Base-by-base conservation (phyloP, 2,797 vertebrate genomes). In the Danio jaintianensis region DNA sequence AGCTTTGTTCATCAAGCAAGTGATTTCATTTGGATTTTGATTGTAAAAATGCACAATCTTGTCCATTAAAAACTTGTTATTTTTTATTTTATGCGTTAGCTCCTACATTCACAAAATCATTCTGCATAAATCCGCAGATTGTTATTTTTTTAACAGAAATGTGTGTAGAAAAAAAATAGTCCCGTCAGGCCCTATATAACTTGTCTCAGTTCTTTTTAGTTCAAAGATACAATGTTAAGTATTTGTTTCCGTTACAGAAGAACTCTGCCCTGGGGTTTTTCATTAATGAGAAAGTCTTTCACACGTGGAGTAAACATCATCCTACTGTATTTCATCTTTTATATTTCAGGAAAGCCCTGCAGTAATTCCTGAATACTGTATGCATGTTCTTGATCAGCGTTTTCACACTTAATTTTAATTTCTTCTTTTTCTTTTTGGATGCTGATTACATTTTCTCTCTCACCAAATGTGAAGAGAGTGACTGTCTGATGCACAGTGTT, bases 321-420 rank as follows among this genome's bases (percentile, higher is more conserved):
- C 61, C 58, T 42, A 15, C 75, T 20, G 10, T 75, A 75, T 67
- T 83, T 79, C 40, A 48, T 62, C 68, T 66, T 64, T 42, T 52
- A 22, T 76, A 43, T 76, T 82, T 78, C 67, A 68, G 79, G 75
- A 84, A 74, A 63, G 50, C 69, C 67, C 50, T 22, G 72, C 6
- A 71, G 72, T 70, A 38, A 20, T 80, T 80, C 66, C 66, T 79
- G 58, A 55, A 71, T 52, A 52, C 55, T 16, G 29, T 38, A 12
- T 55, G 58, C 43, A 58, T 52, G 16, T 58, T 50, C 47, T 40
- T 56, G 42, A 71, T 83, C 78, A 80, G 73, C 52, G 68, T 43
- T 74, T 77, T 75, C 50, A 2, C 36, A 53, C 76, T 40, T 61
- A 47, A 61, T 66, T 29, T 2, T 40, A 29, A 43, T 66, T 16